These are phyloP conservation scores for Salvelinus fontinalis DNA, from an alignment of 2,113 vertebrate species.

Conservation along the genomic window DNA sequence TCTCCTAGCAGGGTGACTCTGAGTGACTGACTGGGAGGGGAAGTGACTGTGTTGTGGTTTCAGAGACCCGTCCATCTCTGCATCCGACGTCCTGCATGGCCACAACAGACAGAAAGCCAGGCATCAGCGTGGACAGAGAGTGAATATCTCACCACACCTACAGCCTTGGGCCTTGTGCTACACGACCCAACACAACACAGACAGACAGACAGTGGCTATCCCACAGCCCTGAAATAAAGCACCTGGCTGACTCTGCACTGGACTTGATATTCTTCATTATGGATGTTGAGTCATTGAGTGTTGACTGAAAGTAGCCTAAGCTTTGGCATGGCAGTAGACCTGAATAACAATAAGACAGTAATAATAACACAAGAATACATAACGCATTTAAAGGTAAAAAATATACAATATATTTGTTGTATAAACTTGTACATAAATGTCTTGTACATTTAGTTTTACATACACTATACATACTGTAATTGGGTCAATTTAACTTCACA, in stretches of 20 bases:
- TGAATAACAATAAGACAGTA: neutral
- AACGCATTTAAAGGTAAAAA: conserved; percentile 62
- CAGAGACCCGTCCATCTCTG: conserved; percentile 57
- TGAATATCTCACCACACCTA: conserved; percentile 56
- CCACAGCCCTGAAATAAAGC: neutral
- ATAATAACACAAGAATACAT: conserved; percentile 20
- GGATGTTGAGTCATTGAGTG: too few species aligned
- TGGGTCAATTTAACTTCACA: conserved; percentile 56
- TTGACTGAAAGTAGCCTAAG: neutral
- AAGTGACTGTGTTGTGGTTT: conserved; percentile 55
- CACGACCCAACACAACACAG: neutral
- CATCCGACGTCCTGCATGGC: conserved; percentile 42
- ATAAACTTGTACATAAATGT: conserved; percentile 73
- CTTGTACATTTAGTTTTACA: conserved; percentile 66
- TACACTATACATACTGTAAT: conserved; percentile 58
- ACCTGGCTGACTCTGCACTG: too few species aligned
- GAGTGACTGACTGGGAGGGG: conserved; percentile 46
- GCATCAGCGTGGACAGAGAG: conserved; percentile 47
- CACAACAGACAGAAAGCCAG: conserved; percentile 56
- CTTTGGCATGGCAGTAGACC: neutral
- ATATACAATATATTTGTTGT: conserved; percentile 75
- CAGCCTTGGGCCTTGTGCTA: conserved; percentile 18
- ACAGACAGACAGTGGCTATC: neutral
- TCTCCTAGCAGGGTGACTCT: neutral
- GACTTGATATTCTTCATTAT: too few species aligned